phyloP scores from a whole-genome alignment of 2,797 vertebrate genomes.

The Hyperoplus lanceolatus region DNA sequence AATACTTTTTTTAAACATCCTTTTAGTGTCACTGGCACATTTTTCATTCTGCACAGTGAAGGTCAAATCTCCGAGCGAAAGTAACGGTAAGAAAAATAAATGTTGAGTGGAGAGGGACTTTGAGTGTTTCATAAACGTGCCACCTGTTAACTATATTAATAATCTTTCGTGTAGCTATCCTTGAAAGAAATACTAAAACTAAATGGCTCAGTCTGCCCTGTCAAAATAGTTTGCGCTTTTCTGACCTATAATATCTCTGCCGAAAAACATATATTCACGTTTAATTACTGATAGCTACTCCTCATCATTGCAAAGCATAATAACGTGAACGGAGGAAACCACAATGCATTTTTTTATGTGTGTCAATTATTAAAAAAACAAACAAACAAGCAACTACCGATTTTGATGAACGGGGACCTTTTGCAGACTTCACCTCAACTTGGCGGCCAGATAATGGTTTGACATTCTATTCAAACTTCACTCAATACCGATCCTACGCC shows the following conservation, averaged over 20 bases:
- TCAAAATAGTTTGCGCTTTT: not conserved
- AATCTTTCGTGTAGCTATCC: not conserved
- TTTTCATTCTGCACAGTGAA: not conserved
- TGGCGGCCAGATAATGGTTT: slow-evolving; percentile 17
- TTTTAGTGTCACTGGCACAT: not conserved
- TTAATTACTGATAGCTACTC: not conserved
- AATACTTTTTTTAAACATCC: not conserved
- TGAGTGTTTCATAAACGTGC: not conserved
- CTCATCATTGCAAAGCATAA: not conserved
- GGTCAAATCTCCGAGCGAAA: not conserved
- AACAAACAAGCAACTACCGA: slow-evolving; percentile 2
- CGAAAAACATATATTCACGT: not conserved
- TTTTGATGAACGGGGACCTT: slow-evolving; percentile 5
- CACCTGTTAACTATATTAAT: not conserved
- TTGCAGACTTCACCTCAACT: slow-evolving; percentile 13
- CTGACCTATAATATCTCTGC: not conserved
- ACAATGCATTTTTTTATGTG: not conserved
- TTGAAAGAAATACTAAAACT: not conserved
- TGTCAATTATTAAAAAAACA: not conserved
- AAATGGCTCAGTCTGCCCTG: not conserved
- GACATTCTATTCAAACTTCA: slow-evolving; percentile 27
- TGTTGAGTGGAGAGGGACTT: not conserved
- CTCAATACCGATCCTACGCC: slow-evolving; percentile 16
- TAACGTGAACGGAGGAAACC: not conserved
- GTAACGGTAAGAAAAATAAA: no score